Conservation (phyloP, 2,888 invertebrate genomes). For the Herminia tarsipennalis region DNA sequence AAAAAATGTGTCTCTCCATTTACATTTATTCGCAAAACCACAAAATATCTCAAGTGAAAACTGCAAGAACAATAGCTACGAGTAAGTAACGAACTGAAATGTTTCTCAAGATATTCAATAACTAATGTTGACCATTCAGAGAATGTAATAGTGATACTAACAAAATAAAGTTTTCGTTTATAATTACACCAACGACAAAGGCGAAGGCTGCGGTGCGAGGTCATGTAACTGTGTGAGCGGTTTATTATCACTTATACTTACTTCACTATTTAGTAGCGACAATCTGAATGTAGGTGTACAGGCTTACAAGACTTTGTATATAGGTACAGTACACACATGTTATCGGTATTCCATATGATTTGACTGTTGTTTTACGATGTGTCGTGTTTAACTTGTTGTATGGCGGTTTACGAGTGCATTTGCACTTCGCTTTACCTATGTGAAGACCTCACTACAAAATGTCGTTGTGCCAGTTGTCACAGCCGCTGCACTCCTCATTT, state of each 20-base stretch:
- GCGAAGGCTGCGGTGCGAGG: conserved; percentile 70
- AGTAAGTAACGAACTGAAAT: neutral
- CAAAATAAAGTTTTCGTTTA: conserved; percentile 49
- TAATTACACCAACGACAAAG: conserved; percentile 59
- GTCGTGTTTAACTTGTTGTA: conserved; percentile 32
- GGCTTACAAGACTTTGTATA: conserved; percentile 17
- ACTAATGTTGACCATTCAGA: neutral
- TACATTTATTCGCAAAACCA: no score
- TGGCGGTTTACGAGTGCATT: conserved; percentile 31
- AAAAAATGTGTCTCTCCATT: no score
- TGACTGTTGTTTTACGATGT: conserved; percentile 28
- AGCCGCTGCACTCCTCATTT: conserved; percentile 33
- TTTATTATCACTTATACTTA: conserved; percentile 46
- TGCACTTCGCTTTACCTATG: conserved; percentile 37
- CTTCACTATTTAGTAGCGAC: conserved; percentile 23
- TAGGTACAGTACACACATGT: conserved; percentile 6
- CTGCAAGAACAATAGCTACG: no score
- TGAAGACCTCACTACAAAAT: conserved; percentile 27
- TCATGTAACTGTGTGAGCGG: conserved; percentile 67
- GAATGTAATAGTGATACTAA: conserved; percentile 17
- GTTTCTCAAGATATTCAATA: neutral
- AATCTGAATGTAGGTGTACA: conserved; percentile 21
- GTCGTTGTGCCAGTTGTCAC: conserved; percentile 48
- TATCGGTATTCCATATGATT: conserved; percentile 27
- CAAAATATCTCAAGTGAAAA: no score